Percentiles rank a stretch among this genome's conserved stretches.
Conservation (phyloP, 1,140 invertebrate genomes). For the Lepidurus packardi region DNA sequence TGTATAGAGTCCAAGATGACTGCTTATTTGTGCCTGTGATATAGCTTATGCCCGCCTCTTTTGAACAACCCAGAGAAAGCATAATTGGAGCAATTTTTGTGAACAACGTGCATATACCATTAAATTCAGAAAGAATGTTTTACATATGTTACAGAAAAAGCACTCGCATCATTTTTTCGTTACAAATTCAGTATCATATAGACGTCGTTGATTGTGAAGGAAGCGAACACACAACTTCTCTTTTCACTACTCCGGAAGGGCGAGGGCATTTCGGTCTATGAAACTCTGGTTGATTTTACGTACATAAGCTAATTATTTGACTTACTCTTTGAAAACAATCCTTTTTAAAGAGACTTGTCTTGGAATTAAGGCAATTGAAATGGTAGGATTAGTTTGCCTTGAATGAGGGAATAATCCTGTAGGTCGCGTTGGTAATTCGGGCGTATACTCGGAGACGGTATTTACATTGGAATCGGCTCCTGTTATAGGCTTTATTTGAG, state of each 20-base stretch:
- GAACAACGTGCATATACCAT: background rate
- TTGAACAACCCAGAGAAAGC: background rate
- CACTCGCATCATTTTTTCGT: background rate
- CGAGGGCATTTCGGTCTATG: background rate
- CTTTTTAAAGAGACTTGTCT: background rate
- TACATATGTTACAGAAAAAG: background rate
- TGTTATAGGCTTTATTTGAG: no score
- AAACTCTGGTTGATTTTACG: background rate
- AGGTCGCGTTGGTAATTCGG: background rate
- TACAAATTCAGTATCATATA: background rate
- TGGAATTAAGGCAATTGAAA: background rate
- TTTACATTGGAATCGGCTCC: no score
- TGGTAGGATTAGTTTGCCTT: background rate
- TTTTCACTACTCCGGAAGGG: background rate
- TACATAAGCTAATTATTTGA: background rate
- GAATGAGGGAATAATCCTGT: background rate
- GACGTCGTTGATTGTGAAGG: no score
- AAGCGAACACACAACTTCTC: no score
- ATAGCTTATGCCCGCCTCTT: slow-evolving; percentile 13
- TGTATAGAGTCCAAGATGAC: background rate
- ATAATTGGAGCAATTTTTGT: background rate
- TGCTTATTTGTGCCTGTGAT: slow-evolving; percentile 19
- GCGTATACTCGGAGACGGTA: no score
- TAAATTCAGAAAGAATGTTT: background rate
- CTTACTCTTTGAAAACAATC: background rate